A percentile compares a stretch with the other conserved stretches of the same genome.
These are phyloP conservation scores for Pantherophis guttatus DNA, from an alignment of 2,113 vertebrate genomes.

Conservation along the genomic window DNA sequence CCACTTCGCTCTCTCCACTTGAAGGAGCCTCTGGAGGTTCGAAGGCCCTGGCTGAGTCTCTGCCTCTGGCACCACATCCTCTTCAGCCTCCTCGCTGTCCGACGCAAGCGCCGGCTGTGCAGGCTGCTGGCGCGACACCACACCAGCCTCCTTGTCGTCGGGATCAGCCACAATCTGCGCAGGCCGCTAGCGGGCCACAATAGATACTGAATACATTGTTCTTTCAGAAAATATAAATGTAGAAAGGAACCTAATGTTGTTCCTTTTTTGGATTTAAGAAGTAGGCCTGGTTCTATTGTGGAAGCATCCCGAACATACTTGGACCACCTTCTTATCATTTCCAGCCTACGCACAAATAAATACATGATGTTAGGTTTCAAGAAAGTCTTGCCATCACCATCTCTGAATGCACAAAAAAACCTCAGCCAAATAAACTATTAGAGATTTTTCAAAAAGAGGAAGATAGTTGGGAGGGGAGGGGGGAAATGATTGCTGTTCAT, in stretches of 20 bases:
- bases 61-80: no score
- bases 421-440: not conserved
- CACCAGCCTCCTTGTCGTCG: no score
- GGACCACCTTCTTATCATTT: not conserved
- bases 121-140: no score
- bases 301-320: not conserved
- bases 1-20: no score
- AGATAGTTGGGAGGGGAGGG: not conserved
- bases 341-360: not conserved
- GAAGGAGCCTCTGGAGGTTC: no score
- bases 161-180: no score
- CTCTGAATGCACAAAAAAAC: not conserved
- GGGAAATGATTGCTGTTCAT: not conserved
- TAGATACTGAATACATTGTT: not conserved
- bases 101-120: no score
- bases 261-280: not conserved
- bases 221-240: not conserved
- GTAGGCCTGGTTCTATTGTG: not conserved
- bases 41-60: no score
- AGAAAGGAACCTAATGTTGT: not conserved
- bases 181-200: no score
- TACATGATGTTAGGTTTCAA: constrained; percentile 1
- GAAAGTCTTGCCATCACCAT: not conserved
- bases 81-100: no score
- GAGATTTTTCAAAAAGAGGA: not conserved